Conservation (phyloP, 2,888 invertebrate genomes). For the Cacoxenus indagator region DNA sequence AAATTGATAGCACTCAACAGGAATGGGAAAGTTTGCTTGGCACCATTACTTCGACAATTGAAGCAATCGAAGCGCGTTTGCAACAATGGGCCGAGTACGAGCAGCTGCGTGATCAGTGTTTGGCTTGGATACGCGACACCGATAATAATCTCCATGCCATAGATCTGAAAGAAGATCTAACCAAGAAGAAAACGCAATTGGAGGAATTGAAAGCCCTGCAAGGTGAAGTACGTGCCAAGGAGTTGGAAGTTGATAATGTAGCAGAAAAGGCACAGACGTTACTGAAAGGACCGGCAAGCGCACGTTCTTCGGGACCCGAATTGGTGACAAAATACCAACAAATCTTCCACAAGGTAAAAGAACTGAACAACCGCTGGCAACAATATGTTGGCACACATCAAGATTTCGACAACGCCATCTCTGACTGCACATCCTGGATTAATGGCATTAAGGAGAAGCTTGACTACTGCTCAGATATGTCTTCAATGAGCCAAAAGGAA, state of each 20-base stretch:
- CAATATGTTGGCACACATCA: constrained; percentile 90
- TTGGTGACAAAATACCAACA: constrained; percentile 93
- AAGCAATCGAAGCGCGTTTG: constrained; percentile 84
- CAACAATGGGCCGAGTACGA: constrained; percentile 95
- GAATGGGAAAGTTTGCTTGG: constrained; percentile 90
- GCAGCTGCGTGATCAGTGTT: constrained; percentile 84
- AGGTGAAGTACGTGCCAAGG: constrained; percentile 91
- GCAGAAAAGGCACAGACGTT: constrained; percentile 91
- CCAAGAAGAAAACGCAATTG: constrained; percentile 87
- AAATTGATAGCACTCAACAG: constrained; percentile 89
- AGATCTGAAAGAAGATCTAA: constrained; percentile 84
- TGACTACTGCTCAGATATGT: constrained; percentile 88
- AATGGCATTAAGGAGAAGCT: constrained; percentile 85
- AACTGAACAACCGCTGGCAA: constrained; percentile 91
- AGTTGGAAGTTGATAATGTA: constrained; percentile 92
- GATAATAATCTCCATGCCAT: constrained; percentile 90
- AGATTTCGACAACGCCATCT: constrained; percentile 85
- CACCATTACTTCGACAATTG: constrained; percentile 82
- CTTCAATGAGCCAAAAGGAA: constrained; percentile 86
- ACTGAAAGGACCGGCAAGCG: constrained; percentile 80
- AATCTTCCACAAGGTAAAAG: constrained; percentile 90
- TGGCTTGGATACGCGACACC: constrained; percentile 88
- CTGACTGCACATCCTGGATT: constrained; percentile 87
- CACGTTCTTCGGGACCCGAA: constrained; percentile 87
- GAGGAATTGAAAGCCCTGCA: constrained; percentile 84